phyloP scores from a whole-genome alignment of 92 coral and sea anemone genomes.

The Montipora capitata region DNA sequence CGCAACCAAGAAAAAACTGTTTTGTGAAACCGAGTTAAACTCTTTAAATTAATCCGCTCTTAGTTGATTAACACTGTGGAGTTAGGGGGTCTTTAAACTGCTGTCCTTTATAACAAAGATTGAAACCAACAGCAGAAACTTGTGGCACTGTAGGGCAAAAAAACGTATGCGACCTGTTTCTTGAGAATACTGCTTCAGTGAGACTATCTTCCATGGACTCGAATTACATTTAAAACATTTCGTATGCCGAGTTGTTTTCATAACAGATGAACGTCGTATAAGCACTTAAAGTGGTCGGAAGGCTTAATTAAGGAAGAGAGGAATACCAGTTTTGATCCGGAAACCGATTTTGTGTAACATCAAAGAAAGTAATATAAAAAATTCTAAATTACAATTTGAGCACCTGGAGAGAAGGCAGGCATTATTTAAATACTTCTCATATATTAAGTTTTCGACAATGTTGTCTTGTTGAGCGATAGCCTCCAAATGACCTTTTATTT shows the following conservation, averaged over 20 bases:
- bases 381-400: conserved; percentile 13
- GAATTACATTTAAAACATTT: conserved; percentile 32
- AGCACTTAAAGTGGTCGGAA: background rate
- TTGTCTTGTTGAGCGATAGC: conserved; percentile 8
- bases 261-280: background rate
- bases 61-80: conserved; percentile 57
- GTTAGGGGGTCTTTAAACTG: conserved; percentile 40
- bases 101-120: conserved; percentile 58
- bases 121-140: conserved; percentile 39
- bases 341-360: conserved; percentile 25
- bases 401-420: conserved; percentile 40
- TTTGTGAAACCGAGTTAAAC: conserved; percentile 17
- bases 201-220: conserved; percentile 22
- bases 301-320: conserved; percentile 3
- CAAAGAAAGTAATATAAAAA: conserved; percentile 24
- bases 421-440: conserved; percentile 29
- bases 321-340: conserved; percentile 2
- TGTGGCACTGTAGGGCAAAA: background rate
- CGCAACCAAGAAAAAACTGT: background rate
- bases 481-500: background rate
- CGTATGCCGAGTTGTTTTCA: conserved; percentile 17
- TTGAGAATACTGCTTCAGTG: background rate
- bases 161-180: too few species aligned
- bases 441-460: background rate
- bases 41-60: conserved; percentile 48